Percentiles rank a stretch among this genome's conserved stretches.
Conservation (phyloP, 2,113 vertebrate species). For the Brienomyrus longianalis region DNA sequence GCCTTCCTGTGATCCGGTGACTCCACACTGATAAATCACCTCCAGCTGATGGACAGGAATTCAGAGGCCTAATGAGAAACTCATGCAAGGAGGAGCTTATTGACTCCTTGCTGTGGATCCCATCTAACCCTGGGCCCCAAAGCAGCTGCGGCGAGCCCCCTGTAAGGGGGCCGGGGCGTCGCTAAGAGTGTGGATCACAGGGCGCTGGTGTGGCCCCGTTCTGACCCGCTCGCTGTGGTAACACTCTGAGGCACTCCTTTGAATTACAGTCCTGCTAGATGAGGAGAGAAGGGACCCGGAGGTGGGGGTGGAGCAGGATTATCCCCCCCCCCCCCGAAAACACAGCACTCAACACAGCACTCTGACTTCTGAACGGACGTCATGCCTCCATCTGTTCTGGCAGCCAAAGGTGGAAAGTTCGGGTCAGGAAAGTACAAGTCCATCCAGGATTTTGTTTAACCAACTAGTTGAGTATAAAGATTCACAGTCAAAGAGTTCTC, state of each 20-base stretch:
- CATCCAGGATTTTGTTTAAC: too few relatives aligned
- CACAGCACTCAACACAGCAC: conserved; percentile 46
- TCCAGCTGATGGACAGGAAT: conserved; percentile 67
- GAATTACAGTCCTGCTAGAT: conserved; percentile 47
- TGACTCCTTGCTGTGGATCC: not conserved
- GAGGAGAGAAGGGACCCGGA: conserved; percentile 10
- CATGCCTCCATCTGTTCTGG: conserved; percentile 53
- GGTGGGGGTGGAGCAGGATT: conserved; percentile 52
- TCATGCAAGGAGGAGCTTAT: conserved; percentile 56
- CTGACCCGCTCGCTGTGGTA: not conserved
- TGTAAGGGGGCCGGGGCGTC: conserved; percentile 38
- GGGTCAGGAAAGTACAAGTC: too few relatives aligned
- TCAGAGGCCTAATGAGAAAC: conserved; percentile 81
- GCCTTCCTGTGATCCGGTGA: conserved; percentile 70
- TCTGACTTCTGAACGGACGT: conserved; percentile 49
- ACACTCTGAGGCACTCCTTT: conserved; percentile 6
- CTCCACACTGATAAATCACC: conserved; percentile 72
- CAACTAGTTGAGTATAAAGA: not conserved
- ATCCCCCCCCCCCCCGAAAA: conserved; percentile 51
- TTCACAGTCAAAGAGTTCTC: not conserved
- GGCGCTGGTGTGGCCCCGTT: not conserved
- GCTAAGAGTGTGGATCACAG: not conserved
- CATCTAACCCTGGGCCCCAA: conserved; percentile 34
- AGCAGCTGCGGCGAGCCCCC: conserved; percentile 36
- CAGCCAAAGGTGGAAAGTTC: too few relatives aligned